These are phyloP conservation scores for Alces alces DNA, from an alignment of 2,113 vertebrate genomes.

Conservation along the genomic window DNA sequence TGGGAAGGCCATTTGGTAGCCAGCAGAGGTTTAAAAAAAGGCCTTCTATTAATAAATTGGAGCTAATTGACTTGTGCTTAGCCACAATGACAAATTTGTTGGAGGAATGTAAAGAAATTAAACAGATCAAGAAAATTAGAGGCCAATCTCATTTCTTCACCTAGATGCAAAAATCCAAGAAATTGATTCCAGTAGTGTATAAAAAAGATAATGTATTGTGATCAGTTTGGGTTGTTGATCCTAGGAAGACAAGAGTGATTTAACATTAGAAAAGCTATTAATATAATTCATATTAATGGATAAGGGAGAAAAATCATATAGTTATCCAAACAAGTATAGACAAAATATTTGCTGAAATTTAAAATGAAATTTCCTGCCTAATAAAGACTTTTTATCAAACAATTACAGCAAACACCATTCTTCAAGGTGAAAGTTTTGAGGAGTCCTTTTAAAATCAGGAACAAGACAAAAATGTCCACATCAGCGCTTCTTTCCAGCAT, in stretches of 20 bases:
- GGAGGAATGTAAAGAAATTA: not conserved
- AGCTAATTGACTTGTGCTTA: not conserved
- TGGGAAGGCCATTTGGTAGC: not conserved
- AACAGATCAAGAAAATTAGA: constrained; percentile 27
- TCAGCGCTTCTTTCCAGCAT: not conserved
- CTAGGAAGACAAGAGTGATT: not conserved
- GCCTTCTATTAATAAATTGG: not conserved
- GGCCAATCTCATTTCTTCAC: not conserved
- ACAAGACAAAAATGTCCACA: not conserved
- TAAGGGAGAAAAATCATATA: not conserved
- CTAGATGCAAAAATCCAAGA: not conserved
- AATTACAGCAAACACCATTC: not conserved
- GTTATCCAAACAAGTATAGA: not conserved
- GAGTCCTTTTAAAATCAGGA: not conserved
- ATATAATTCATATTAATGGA: not conserved
- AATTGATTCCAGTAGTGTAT: not conserved
- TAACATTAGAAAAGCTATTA: constrained; percentile 20
- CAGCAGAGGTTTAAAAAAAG: not conserved
- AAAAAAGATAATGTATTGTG: not conserved
- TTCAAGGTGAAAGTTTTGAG: constrained; percentile 21
- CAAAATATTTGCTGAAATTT: not conserved
- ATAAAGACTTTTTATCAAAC: not conserved
- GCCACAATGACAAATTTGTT: not conserved
- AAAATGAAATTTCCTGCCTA: constrained; percentile 1
- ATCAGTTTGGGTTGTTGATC: not conserved